phyloP scores from a whole-genome alignment of 2,888 invertebrate species.

The Agrotis exclamationis region DNA sequence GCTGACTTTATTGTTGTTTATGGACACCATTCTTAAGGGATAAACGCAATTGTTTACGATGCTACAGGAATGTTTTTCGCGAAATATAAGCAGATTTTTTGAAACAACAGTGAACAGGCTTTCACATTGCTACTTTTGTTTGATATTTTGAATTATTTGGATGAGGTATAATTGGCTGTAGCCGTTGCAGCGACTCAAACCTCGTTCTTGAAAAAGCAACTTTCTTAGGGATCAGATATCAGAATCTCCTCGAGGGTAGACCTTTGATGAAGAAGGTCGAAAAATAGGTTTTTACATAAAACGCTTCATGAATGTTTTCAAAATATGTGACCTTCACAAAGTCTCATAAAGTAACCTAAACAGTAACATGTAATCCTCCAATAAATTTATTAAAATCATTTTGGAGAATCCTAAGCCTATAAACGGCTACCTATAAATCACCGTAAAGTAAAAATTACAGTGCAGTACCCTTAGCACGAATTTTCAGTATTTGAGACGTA shows the following conservation, averaged over 20 bases:
- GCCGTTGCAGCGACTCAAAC: too few species aligned
- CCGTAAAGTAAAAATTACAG: slow-evolving; percentile 42
- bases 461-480: too few species aligned
- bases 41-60: slow-evolving; percentile 63
- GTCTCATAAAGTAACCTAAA: slow-evolving; percentile 23
- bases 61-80: slow-evolving; percentile 10
- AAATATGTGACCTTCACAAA: neutral
- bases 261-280: too few species aligned
- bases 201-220: too few species aligned
- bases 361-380: slow-evolving; percentile 39
- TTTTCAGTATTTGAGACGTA: too few species aligned
- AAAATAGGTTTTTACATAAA: too few species aligned
- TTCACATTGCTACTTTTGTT: too few species aligned
- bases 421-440: slow-evolving; percentile 38
- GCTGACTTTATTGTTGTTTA: slow-evolving; percentile 73
- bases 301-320: neutral
- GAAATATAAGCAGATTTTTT: neutral
- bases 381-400: slow-evolving; percentile 42
- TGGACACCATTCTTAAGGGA: slow-evolving; percentile 64
- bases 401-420: slow-evolving; percentile 31
- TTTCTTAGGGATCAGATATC: too few species aligned
- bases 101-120: too few species aligned
- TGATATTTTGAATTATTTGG: too few species aligned
- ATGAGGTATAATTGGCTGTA: too few species aligned
- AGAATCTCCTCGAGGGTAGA: too few species aligned